Base-by-base conservation (phyloP, 2,113 vertebrate genomes). In the Tragelaphus imberbis region DNA sequence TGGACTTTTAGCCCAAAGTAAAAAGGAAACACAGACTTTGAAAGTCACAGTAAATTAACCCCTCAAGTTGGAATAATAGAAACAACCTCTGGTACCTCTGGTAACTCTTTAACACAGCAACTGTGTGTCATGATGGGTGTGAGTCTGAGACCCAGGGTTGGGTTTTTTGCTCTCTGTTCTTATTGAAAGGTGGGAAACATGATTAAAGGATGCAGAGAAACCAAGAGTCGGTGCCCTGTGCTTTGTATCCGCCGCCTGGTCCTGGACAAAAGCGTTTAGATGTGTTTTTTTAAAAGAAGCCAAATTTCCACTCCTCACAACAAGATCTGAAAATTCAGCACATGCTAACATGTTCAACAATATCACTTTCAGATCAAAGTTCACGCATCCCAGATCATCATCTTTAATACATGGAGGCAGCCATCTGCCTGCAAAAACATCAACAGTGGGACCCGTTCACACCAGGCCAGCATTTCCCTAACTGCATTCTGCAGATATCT, bases 271-370 rank as follows among this genome's bases (percentile, higher is more conserved):
- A 81, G 56, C 19, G 90, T 71, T 95, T 47, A 63, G 75, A 92
- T 63, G 28, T 28, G 49, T 40, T 75, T 92, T 87, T 84, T 84
- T 65, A 51, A 75, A 92, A 95, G n/a, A 95, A 85, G 55, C 23
- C 36, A 63, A 79, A 65, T 82, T 49, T 95, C 68, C 15, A 88
- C 87, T 95, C 49, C 68, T 90, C 63, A 79, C n/a, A 36, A 75
- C 30, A 94, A 56, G 63, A 94, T 47, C 47, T 85, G 53, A 94
- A 95, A 97, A 92, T 93, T 93, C 84, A 92, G 47, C 89, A 30
- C 44, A 61, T 23, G 19, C 27, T 91, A 55, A 71, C 33, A 63
- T 49, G 82, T 53, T 94, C 90, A 92, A 86, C 11, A 33, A 71
- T 63, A 91, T 68, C 49, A 80, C 68, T 94, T 89, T 92, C 75